Conservation (phyloP, 2,888 invertebrate species). For the Eilema sororculum region DNA sequence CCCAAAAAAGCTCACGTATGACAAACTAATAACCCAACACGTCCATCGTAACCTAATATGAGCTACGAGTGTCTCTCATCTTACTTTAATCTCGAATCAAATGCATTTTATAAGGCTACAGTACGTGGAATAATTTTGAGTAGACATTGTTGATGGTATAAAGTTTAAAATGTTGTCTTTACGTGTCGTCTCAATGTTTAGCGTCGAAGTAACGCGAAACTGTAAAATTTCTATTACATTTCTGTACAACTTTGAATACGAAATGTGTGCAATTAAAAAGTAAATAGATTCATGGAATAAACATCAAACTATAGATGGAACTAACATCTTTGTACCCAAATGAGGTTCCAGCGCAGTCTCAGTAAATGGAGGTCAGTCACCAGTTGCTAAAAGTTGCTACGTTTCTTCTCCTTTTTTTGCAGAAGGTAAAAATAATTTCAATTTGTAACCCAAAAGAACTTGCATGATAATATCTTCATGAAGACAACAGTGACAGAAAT, state of each 20-base stretch:
- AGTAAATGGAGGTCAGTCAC: no score
- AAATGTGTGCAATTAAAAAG: neutral
- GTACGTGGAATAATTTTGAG: slow-evolving; percentile 53
- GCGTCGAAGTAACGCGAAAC: neutral
- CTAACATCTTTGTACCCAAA: no score
- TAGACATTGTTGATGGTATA: slow-evolving; percentile 29
- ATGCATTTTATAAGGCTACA: slow-evolving; percentile 49
- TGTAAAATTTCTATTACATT: neutral
- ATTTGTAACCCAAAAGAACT: neutral
- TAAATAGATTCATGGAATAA: neutral
- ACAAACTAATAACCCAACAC: slow-evolving; percentile 63
- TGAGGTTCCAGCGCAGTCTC: no score
- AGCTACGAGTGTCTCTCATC: slow-evolving; percentile 41
- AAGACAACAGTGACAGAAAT: neutral
- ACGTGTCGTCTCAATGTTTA: slow-evolving; percentile 5
- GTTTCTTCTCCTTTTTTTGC: no score
- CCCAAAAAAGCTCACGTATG: slow-evolving; percentile 63
- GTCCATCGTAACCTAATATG: slow-evolving; percentile 55
- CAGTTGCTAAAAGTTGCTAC: no score
- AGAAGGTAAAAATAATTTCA: neutral
- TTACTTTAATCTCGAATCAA: slow-evolving; percentile 53
- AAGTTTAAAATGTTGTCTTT: slow-evolving; percentile 16
- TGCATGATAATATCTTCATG: neutral
- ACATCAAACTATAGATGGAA: no score
- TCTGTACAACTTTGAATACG: neutral